Conservation (phyloP, 2,888 invertebrate genomes). For the Dryomyza anilis region DNA sequence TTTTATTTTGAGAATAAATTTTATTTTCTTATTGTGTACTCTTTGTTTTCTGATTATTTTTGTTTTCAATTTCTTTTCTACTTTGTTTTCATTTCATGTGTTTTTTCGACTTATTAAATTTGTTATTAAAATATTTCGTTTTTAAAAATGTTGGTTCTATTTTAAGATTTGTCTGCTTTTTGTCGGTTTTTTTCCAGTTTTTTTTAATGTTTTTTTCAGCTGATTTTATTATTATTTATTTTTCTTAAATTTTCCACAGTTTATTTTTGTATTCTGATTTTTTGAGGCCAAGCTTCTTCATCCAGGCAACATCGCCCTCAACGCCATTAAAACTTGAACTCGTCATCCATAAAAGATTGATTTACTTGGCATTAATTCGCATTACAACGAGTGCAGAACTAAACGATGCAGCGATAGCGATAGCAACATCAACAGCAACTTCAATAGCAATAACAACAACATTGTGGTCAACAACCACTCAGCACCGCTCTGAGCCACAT, state of each 20-base stretch:
- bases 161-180: too few relatives aligned
- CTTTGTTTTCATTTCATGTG: too few relatives aligned
- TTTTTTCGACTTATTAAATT: too few relatives aligned
- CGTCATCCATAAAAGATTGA: constrained; percentile 18
- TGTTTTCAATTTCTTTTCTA: too few relatives aligned
- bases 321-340: not conserved
- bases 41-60: too few relatives aligned
- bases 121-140: too few relatives aligned
- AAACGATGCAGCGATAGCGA: not conserved
- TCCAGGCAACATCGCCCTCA: not conserved
- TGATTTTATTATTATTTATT: not conserved
- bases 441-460: not conserved
- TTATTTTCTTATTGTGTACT: too few relatives aligned
- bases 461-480: not conserved
- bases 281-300: not conserved
- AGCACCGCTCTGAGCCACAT: too few relatives aligned
- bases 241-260: not conserved
- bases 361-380: constrained; percentile 13
- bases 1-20: too few relatives aligned
- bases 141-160: too few relatives aligned
- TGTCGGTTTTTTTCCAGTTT: not conserved
- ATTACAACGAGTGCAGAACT: constrained; percentile 6
- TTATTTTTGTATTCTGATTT: not conserved
- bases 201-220: not conserved
- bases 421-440: not conserved